Conservation (phyloP, 2,113 vertebrate genomes). For the Oreochromis tanganicae region DNA sequence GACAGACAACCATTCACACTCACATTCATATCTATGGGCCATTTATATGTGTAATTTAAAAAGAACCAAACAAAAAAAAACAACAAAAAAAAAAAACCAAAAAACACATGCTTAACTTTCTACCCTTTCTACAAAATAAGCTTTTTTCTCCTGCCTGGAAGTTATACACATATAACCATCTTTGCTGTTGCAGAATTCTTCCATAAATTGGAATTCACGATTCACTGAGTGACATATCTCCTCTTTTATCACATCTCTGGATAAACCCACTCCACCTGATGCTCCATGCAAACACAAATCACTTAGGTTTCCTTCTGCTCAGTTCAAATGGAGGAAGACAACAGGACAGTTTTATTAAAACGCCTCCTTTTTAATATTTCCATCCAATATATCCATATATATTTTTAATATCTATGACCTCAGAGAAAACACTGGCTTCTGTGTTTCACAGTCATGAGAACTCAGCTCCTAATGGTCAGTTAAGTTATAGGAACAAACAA, state of each 20-base stretch:
- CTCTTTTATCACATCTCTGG: not conserved
- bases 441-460: constrained; percentile 13
- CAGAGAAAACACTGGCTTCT: constrained; percentile 1
- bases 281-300: not conserved
- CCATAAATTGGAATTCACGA: not conserved
- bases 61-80: not conserved
- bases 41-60: not conserved
- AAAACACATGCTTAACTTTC: not conserved
- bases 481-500: constrained; percentile 2
- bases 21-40: not conserved
- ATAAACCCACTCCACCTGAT: not conserved
- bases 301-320: not conserved
- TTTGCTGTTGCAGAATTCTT: not conserved
- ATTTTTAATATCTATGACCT: not conserved
- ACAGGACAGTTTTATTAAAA: not conserved
- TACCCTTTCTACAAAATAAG: not conserved
- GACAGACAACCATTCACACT: not conserved
- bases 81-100: not conserved
- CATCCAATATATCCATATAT: not conserved
- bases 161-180: not conserved
- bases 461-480: not conserved
- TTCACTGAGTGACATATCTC: not conserved
- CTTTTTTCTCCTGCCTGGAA: not conserved
- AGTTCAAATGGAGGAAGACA: not conserved
- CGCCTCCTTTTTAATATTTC: not conserved